Conservation (phyloP, 2,888 invertebrate species). For the Morpho achilles region DNA sequence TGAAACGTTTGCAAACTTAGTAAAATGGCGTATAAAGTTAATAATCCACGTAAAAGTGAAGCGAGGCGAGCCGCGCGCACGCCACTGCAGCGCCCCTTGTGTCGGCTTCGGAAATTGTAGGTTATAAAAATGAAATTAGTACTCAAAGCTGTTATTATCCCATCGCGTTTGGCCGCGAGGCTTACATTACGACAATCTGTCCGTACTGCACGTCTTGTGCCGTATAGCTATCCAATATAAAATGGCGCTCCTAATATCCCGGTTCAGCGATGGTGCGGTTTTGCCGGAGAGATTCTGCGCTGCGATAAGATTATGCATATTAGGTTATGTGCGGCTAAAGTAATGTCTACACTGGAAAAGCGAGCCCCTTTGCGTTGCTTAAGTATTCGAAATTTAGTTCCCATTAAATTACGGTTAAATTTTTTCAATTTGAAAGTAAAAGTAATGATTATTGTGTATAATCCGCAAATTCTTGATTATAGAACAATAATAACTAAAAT, state of each 20-base stretch:
- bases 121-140: slow-evolving; percentile 80
- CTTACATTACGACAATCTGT: slow-evolving; percentile 80
- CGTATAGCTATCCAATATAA: slow-evolving; percentile 79
- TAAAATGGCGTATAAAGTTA: slow-evolving; percentile 78
- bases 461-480: too few species aligned
- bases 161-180: slow-evolving; percentile 77
- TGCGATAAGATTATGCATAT: slow-evolving; percentile 79
- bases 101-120: slow-evolving; percentile 79
- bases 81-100: slow-evolving; percentile 78
- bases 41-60: slow-evolving; percentile 74
- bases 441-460: too few species aligned
- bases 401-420: slow-evolving; percentile 25
- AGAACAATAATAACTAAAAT: too few species aligned
- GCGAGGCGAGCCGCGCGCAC: slow-evolving; percentile 63
- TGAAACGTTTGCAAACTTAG: slow-evolving; percentile 74
- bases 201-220: slow-evolving; percentile 79
- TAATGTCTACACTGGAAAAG: slow-evolving; percentile 75
- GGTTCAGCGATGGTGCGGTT: slow-evolving; percentile 70
- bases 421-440: too few species aligned
- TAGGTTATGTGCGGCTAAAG: slow-evolving; percentile 74
- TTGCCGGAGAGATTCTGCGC: slow-evolving; percentile 71
- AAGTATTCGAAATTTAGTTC: slow-evolving; percentile 65
- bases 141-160: slow-evolving; percentile 79
- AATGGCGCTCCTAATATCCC: slow-evolving; percentile 79
- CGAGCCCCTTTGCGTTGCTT: slow-evolving; percentile 34